Evolutionary conservation across 2,888 invertebrate genomes (phyloP), one percentile per base, ranked within the genome.

Genomic region (Drosophila anceps): DNA sequence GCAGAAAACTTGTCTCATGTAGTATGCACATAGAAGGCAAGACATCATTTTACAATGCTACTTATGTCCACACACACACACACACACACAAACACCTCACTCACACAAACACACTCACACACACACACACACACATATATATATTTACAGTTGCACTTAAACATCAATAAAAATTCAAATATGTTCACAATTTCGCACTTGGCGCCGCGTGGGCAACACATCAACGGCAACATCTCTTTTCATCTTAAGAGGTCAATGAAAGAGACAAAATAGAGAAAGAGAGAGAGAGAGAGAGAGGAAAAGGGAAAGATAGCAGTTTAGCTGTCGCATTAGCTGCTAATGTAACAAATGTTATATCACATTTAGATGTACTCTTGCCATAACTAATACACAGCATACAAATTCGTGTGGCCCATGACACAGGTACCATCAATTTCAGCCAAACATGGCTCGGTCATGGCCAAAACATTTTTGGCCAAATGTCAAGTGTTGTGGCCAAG

Each of bases 41-140:
- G 80, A 86, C 86, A 84, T 88, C 84, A 88, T 86, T 86, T 84
- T 87, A 84, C 84, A 82, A 73, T 79, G 79, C 89, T 87, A 82
- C 87, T 87, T 87, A 84, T 82, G 80, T 80, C 61, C 58, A 76
- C 67, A 55, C 77, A 65, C 70, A 66, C 39, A 61, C 54, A 57
- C 48, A 69, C 24, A n/a, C n/a, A 18, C 24, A 3, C 24, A 24
- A 3, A 3, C 24, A 24, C 24, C 53, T 44, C 39, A 39, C 57
- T 70, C 51, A 58, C 48, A 39, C 39, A 63, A 69, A 66, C 39
- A 59, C 54, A 57, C 44, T 67, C 24, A 18, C n/a, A n/a, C 55
- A 64, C 39, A 57, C 54, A 55, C 51, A 66, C 37, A 9, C 13
- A 20, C 53, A 48, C 39, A 39, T 54, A 70, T 48, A 58, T 44